Evolutionary conservation across 2,888 invertebrate species (phyloP).

Genomic region (Machimus atricapillus): DNA sequence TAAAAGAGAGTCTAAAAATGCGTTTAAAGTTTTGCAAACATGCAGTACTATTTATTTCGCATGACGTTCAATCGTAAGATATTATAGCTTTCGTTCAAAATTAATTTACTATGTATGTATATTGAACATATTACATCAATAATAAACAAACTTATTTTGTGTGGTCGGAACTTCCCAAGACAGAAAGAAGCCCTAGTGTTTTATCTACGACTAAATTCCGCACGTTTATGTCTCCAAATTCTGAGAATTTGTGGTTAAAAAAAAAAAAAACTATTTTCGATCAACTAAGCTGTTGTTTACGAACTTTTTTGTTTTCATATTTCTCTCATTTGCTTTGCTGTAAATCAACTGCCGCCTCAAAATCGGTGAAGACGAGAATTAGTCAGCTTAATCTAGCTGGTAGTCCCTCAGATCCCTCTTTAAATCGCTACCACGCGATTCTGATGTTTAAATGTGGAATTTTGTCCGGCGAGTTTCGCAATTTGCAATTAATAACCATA

Average conservation of each 20-base stretch:
- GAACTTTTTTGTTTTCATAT: background rate
- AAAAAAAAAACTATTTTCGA: background rate
- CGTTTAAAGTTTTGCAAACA: no score
- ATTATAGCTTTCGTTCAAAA: no score
- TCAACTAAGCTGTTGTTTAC: background rate
- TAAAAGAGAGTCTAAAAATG: no score
- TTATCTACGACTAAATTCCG: background rate
- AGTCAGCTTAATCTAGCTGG: background rate
- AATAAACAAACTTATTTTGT: no score
- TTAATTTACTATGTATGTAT: no score
- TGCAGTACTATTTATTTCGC: no score
- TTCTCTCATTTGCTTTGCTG: background rate
- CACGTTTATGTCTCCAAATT: background rate
- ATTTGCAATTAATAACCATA: background rate
- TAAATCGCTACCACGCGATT: background rate
- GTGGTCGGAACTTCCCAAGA: no score
- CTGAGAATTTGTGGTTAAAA: background rate
- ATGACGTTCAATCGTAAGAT: no score
- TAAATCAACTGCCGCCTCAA: background rate
- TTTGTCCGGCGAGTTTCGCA: background rate
- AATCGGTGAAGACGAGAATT: background rate
- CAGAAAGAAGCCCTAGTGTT: no score
- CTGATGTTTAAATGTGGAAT: background rate
- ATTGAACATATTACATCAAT: no score
- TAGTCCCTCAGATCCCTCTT: background rate